Evolutionary conservation across 1,140 invertebrate genomes (phyloP).

Genomic region (Chionoecetes opilio): DNA sequence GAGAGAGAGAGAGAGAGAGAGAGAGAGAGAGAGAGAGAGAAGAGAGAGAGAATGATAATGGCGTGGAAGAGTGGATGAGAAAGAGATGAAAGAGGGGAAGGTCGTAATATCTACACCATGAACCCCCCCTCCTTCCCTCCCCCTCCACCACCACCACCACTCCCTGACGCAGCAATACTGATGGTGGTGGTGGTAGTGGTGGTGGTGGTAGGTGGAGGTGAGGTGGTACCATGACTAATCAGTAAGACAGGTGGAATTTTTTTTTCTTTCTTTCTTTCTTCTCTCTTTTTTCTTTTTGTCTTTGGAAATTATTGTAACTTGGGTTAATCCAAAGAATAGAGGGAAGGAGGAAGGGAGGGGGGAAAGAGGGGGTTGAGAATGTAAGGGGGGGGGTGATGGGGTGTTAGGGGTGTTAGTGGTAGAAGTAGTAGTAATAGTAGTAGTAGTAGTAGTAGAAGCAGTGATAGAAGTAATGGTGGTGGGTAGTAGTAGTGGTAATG

Average conservation of each 20-base stretch:
- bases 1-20: too few relatives aligned
- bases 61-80: not conserved
- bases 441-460: too few relatives aligned
- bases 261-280: not conserved
- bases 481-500: too few relatives aligned
- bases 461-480: too few relatives aligned
- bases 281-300: not conserved
- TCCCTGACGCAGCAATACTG: not conserved
- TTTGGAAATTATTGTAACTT: conserved; percentile 7
- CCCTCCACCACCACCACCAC: not conserved
- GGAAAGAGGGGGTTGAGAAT: not conserved
- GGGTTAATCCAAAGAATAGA: not conserved
- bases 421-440: not conserved
- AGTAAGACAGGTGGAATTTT: not conserved
- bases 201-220: not conserved
- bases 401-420: not conserved
- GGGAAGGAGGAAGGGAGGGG: not conserved
- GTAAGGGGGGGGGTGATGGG: not conserved
- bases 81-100: not conserved
- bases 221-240: conserved; percentile 8
- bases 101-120: too few relatives aligned
- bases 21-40: not conserved
- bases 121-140: not conserved
- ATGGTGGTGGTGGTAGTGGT: not conserved
- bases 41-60: not conserved